Evolutionary conservation across 2,888 invertebrate genomes (phyloP).

Genomic region (Caenorhabditis sp.): DNA sequence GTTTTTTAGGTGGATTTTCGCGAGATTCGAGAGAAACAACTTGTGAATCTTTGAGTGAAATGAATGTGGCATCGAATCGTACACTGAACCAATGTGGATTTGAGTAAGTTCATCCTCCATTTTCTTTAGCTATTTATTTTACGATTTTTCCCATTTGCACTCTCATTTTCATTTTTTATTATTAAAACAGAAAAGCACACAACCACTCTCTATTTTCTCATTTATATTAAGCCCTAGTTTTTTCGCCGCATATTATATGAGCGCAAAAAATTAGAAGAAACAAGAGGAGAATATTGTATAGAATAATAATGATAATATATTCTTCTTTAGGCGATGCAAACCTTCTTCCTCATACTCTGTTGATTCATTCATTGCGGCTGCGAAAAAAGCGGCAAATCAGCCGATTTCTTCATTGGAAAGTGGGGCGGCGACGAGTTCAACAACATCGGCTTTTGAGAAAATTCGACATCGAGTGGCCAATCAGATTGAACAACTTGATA

Average conservation of each 20-base stretch:
- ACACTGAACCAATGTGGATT: slow-evolving; percentile 7
- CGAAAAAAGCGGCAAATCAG: slow-evolving; percentile 8
- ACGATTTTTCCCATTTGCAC: slow-evolving; percentile 5
- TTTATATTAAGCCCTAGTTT: background rate
- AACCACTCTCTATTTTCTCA: background rate
- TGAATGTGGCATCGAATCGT: background rate
- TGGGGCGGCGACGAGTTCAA: background rate
- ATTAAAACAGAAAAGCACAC: background rate
- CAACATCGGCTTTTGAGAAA: slow-evolving; percentile 9
- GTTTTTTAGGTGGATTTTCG: slow-evolving; percentile 1
- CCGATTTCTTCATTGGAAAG: background rate
- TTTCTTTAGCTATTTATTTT: too few species aligned
- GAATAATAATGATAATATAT: slow-evolving; percentile 1
- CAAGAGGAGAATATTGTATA: background rate
- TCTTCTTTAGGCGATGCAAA: slow-evolving; percentile 13
- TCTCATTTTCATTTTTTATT: background rate
- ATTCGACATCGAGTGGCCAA: slow-evolving; percentile 34
- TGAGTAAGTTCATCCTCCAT: slow-evolving; percentile 7
- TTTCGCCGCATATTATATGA: background rate
- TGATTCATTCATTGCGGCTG: slow-evolving; percentile 41
- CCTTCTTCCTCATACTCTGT: slow-evolving; percentile 47
- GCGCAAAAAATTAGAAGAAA: background rate
- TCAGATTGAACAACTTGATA: slow-evolving; percentile 45
- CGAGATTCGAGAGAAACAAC: slow-evolving; percentile 18
- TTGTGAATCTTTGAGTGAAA: slow-evolving; percentile 11